These are phyloP conservation scores for Sitobion miscanthi DNA, from an alignment of 1,140 invertebrate genomes.

Conservation along the genomic window DNA sequence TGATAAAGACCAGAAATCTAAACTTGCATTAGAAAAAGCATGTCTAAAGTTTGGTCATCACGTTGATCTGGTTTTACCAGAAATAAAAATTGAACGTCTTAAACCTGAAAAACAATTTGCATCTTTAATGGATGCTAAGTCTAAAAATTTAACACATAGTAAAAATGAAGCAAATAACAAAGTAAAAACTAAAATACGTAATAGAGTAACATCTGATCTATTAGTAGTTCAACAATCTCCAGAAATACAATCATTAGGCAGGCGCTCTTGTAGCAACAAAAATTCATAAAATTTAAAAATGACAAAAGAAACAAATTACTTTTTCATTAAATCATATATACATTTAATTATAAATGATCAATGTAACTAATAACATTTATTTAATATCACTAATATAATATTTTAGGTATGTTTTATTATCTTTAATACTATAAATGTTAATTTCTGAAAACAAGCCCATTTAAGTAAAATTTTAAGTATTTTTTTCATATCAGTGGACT, in stretches of 20 bases:
- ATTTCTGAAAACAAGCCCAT: too few species aligned
- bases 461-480: too few species aligned
- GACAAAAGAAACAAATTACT: not conserved
- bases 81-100: not conserved
- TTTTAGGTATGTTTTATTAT: not conserved
- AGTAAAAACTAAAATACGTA: not conserved
- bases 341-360: not conserved
- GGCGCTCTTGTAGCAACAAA: slow-evolving; percentile 35
- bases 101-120: not conserved
- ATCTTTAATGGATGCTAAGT: not conserved
- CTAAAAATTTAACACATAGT: not conserved
- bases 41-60: not conserved
- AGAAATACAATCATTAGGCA: not conserved
- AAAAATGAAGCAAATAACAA: slow-evolving; percentile 26
- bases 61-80: not conserved
- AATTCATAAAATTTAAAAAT: not conserved
- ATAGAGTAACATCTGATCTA: slow-evolving; percentile 14
- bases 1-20: slow-evolving; percentile 1
- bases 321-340: not conserved
- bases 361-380: not conserved
- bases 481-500: too few species aligned
- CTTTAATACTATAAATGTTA: too few species aligned
- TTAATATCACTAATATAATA: not conserved
- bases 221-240: slow-evolving; percentile 22
- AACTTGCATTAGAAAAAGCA: slow-evolving; percentile 1